phyloP scores from a whole-genome alignment of 1,140 invertebrate species.

The Palaemon carinicauda region DNA sequence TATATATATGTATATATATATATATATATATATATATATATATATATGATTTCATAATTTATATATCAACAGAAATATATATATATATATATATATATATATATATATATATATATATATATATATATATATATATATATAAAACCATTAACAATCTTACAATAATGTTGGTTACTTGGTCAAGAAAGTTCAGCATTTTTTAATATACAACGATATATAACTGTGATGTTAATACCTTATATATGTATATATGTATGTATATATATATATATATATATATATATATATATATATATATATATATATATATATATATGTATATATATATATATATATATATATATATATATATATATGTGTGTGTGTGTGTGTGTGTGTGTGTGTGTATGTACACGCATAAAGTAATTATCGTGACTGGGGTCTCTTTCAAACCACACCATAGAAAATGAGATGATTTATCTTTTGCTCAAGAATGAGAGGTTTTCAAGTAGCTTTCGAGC shows the following conservation, averaged over 20 bases:
- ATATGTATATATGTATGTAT: neutral
- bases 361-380: neutral
- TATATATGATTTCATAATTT: no score
- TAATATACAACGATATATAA: neutral
- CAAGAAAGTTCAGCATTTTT: neutral
- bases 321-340: neutral
- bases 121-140: constrained; percentile 2
- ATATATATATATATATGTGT: neutral
- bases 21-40: neutral
- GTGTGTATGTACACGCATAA: no score
- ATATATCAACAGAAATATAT: no score
- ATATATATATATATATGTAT: neutral
- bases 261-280: neutral
- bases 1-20: neutral
- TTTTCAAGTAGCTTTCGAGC: no score
- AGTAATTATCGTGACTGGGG: no score
- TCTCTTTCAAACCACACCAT: no score
- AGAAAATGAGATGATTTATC: no score
- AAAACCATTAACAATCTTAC: no score
- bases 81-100: neutral
- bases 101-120: constrained; percentile 32
- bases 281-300: neutral
- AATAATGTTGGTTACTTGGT: no score
- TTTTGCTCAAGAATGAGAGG: no score
- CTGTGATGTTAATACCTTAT: neutral